Base-by-base conservation (phyloP, 2,113 vertebrate genomes). In the Hypanus sabinus region DNA sequence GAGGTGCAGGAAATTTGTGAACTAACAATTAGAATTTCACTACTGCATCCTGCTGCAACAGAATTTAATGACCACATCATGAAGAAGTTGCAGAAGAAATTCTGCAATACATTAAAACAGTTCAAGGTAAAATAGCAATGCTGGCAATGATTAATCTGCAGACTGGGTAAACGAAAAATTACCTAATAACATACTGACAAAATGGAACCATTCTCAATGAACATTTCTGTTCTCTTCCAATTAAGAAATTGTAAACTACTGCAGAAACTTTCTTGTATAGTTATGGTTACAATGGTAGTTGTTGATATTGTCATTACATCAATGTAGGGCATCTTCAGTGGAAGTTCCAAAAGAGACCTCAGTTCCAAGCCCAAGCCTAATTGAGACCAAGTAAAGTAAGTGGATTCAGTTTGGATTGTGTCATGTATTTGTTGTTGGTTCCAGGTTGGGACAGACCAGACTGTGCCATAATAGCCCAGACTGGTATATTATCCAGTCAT, bases 41-140 rank as follows among this genome's bases (percentile, higher is more conserved):
- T 94, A 95, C 94, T 83, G 95, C 94, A 95, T 95, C 93, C 94
- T 96, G 94, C 36, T 65, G 94, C 30, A 94, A 6, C 95, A 68
- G 24, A 94, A 81, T 95, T 75, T 18, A 90, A 95, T 94, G 22
- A 83, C 38, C 46, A 83, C 80, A 83, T 55, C 80, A 83, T 22
- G 36, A 55, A 83, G 38, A 46, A 87, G 93, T 94, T 94, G 87
- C 94, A 95, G 79, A 95, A 94, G 94, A 95, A 95, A 95, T 95
- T 95, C 94, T 94, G 95, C 46, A 77, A 94, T 71, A 95, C 24
- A 76, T 93, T 95, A 94, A 96, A 83, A 22, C 38, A 55, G 20
- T 55, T 83, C 38, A 83, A 46, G 20, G 79, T 5, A 46, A 81
- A 5, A 95, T 0, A 55, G n/a, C 36, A 83, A 1, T 55, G 46